These are phyloP conservation scores for Limnodromus scolopaceus DNA, from an alignment of 2,797 vertebrate genomes.

Conservation along the genomic window DNA sequence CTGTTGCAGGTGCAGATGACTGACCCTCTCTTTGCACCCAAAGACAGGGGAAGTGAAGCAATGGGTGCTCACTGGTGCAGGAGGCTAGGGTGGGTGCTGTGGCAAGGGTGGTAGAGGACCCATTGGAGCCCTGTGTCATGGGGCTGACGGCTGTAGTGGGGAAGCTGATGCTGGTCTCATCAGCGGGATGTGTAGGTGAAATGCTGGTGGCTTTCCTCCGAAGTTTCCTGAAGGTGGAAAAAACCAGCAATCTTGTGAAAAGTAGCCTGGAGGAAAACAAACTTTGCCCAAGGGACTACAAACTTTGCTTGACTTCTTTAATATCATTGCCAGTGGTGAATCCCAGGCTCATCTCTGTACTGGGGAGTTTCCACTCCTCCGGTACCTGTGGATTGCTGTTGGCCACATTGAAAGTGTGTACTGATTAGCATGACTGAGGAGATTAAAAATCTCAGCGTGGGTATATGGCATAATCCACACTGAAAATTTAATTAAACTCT, in stretches of 20 bases:
- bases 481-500: constrained; percentile 15
- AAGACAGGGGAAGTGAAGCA: not conserved
- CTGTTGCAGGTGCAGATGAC: not conserved
- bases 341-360: not conserved
- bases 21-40: not conserved
- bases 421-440: not conserved
- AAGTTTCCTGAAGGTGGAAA: not conserved
- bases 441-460: constrained; percentile 17
- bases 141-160: not conserved
- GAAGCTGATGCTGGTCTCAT: not conserved
- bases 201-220: not conserved
- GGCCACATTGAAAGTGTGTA: not conserved
- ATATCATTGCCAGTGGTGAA: not conserved
- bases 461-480: not conserved
- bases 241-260: not conserved
- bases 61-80: not conserved
- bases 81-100: fast-evolving
- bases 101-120: not conserved
- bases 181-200: not conserved
- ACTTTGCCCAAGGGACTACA: not conserved
- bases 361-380: not conserved
- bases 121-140: fast-evolving
- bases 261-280: not conserved
- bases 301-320: not conserved
- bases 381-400: not conserved